phyloP scores from a whole-genome alignment of 2,888 invertebrate genomes.

The Agrypnus murinus region DNA sequence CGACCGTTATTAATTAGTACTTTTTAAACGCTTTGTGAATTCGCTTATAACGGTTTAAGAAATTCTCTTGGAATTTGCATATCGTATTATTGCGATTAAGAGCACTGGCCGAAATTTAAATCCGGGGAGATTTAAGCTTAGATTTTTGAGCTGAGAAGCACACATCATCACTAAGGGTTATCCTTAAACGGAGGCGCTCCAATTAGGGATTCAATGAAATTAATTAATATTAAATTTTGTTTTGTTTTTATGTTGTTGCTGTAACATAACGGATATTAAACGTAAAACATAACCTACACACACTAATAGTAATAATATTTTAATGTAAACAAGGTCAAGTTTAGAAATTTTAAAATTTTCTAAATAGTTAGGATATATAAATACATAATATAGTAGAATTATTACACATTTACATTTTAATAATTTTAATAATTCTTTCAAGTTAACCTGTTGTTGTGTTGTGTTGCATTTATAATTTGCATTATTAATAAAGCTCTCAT shows the following conservation, averaged over 20 bases:
- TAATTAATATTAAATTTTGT: conserved; percentile 27
- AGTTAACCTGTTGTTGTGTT: conserved; percentile 19
- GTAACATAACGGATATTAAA: conserved; percentile 26
- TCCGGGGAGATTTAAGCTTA: too few species aligned
- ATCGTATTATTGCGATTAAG: not conserved
- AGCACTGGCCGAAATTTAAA: too few species aligned
- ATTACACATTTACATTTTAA: not conserved
- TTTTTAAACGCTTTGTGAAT: conserved; percentile 20
- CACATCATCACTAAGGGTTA: not conserved
- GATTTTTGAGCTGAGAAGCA: too few species aligned
- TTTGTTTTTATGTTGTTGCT: conserved; percentile 29
- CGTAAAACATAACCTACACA: conserved; percentile 16
- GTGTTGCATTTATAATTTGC: conserved; percentile 38
- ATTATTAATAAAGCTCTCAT: conserved; percentile 49
- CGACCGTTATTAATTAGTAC: conserved; percentile 10
- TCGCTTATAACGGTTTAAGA: conserved; percentile 14
- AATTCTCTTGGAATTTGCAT: conserved; percentile 17
- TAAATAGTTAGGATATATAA: conserved; percentile 14
- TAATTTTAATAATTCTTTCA: conserved; percentile 33
- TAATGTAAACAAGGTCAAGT: conserved; percentile 45
- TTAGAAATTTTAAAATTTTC: conserved; percentile 39
- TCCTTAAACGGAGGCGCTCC: not conserved
- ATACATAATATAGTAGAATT: conserved; percentile 23
- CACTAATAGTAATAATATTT: not conserved
- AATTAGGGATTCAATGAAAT: conserved; percentile 13